A percentile compares a stretch with the other conserved stretches of the same genome.
Conservation (phyloP, 2,113 vertebrate genomes). For the Macheiramphus alcinus region DNA sequence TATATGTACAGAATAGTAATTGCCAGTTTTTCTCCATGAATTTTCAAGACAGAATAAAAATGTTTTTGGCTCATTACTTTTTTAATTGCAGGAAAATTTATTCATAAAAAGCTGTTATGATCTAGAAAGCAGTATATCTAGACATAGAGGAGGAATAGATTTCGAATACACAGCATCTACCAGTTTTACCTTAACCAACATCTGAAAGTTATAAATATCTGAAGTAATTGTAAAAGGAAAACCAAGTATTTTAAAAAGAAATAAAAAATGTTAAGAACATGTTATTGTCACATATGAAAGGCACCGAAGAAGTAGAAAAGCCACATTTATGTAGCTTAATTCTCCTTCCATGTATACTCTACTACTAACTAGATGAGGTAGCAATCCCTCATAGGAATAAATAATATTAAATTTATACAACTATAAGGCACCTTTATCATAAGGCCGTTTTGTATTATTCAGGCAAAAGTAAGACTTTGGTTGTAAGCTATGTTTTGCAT, state of each 20-base stretch:
- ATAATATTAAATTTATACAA: neutral
- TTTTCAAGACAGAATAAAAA: neutral
- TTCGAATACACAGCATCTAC: neutral
- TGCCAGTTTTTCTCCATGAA: neutral
- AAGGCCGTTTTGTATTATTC: neutral
- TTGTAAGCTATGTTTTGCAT: neutral
- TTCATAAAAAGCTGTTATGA: neutral
- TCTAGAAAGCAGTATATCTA: neutral
- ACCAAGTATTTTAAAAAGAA: neutral
- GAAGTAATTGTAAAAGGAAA: neutral
- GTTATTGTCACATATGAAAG: neutral
- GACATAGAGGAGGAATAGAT: neutral
- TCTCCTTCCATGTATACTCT: neutral
- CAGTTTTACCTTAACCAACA: neutral
- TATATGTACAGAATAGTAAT: neutral
- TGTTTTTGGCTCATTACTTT: neutral
- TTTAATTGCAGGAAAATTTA: neutral
- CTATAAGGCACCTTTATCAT: neutral
- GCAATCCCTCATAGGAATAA: neutral
- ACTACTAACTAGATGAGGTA: neutral
- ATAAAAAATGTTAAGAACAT: neutral
- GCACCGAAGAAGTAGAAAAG: neutral
- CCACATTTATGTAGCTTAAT: neutral
- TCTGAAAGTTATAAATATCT: neutral
- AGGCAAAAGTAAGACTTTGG: neutral